These are phyloP conservation scores for Thinocorus orbignyianus DNA, from an alignment of 2,113 vertebrate genomes.

Conservation along the genomic window DNA sequence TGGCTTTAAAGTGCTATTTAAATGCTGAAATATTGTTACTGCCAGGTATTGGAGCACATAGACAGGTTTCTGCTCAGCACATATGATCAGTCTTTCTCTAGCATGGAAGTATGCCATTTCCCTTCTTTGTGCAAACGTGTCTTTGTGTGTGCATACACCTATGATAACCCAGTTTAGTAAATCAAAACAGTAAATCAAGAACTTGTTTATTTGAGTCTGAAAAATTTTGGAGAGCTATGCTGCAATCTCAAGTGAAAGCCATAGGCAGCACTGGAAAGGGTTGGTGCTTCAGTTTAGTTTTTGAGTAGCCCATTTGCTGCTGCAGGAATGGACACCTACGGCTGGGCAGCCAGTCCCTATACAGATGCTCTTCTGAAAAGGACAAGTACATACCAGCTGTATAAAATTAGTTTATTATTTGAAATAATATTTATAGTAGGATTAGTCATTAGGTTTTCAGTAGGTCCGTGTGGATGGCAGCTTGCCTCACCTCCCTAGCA, in stretches of 20 bases:
- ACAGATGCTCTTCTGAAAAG: background rate
- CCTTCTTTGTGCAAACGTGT: background rate
- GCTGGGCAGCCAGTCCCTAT: background rate
- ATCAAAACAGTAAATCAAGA: background rate
- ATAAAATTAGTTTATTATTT: background rate
- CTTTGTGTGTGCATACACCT: background rate
- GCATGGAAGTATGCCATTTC: background rate
- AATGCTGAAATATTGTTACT: constrained; percentile 1
- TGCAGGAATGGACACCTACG: background rate
- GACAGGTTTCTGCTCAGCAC: background rate
- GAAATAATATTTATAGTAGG: background rate
- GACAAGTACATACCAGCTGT: background rate
- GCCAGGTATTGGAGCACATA: background rate
- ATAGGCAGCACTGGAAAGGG: background rate
- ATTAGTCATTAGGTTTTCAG: background rate
- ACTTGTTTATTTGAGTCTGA: background rate
- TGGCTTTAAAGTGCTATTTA: constrained; percentile 32
- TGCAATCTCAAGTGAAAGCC: background rate
- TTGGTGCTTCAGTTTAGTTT: background rate
- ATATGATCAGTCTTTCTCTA: background rate
- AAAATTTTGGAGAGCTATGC: background rate
- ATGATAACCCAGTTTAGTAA: background rate
- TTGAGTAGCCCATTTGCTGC: background rate
- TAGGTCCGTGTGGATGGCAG: background rate
- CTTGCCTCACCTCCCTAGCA: background rate